Conservation (phyloP, 2,888 invertebrate genomes). For the Ophion slaviceki region DNA sequence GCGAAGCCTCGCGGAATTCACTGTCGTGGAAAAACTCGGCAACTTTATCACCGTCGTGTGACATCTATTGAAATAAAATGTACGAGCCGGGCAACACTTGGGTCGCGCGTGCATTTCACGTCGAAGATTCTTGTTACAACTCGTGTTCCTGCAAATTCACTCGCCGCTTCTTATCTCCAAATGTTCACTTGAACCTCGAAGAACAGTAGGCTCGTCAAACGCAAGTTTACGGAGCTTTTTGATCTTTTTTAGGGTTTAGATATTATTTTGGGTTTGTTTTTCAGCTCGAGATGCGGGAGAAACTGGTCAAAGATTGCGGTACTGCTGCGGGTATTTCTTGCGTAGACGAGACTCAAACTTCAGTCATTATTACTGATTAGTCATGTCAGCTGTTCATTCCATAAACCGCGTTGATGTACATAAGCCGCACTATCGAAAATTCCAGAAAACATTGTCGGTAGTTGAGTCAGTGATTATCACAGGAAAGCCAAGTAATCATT, state of each 20-base stretch:
- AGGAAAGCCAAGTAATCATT: too few relatives aligned
- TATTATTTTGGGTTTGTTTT: too few relatives aligned
- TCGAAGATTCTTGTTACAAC: conserved; percentile 20
- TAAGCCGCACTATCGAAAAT: neutral
- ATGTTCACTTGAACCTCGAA: too few relatives aligned
- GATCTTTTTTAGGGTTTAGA: too few relatives aligned
- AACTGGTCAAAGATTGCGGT: too few relatives aligned
- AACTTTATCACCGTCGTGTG: neutral
- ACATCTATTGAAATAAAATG: conserved; percentile 24
- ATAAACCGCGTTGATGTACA: neutral
- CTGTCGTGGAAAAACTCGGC: conserved; percentile 18
- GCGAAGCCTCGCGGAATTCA: conserved; percentile 34
- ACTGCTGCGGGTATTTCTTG: too few relatives aligned
- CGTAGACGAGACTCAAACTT: too few relatives aligned
- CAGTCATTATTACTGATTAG: too few relatives aligned
- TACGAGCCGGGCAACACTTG: neutral
- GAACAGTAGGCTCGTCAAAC: too few relatives aligned
- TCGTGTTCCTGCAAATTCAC: neutral
- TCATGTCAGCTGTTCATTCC: too few relatives aligned
- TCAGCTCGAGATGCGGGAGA: too few relatives aligned
- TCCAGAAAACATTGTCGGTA: neutral
- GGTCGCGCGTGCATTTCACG: conserved; percentile 26
- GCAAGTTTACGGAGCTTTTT: too few relatives aligned
- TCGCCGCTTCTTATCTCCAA: neutral
- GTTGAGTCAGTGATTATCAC: neutral